Evolutionary conservation across 35 echinoderm and acorn worm genomes (phyloP).

Genomic region (Acanthaster planci): DNA sequence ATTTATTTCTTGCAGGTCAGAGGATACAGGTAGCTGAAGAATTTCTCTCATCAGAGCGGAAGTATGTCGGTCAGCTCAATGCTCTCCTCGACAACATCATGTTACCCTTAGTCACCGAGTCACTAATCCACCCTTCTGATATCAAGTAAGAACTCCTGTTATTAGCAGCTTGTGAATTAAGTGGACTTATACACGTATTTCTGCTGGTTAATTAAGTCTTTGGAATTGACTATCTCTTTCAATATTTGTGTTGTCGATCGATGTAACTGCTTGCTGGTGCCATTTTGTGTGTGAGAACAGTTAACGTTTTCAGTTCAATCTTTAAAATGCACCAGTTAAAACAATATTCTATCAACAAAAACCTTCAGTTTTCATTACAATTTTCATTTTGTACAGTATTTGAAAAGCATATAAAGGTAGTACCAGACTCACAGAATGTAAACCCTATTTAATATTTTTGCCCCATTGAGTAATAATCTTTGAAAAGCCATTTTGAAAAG

Average conservation of each 20-base stretch:
- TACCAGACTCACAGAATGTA: too few species aligned
- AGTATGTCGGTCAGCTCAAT: constrained; percentile 40
- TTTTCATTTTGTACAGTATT: too few species aligned
- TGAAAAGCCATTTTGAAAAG: too few species aligned
- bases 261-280: too few species aligned
- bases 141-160: constrained; percentile 38
- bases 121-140: constrained; percentile 32
- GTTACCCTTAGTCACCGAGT: constrained; percentile 42
- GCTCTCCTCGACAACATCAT: constrained; percentile 38
- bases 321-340: too few species aligned
- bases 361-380: too few species aligned
- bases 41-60: constrained; percentile 34
- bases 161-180: not conserved
- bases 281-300: too few species aligned
- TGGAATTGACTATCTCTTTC: not conserved
- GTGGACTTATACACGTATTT: not conserved
- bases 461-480: too few species aligned
- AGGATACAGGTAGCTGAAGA: constrained; percentile 12
- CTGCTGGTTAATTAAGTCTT: not conserved
- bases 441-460: too few species aligned
- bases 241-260: not conserved
- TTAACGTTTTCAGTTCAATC: too few species aligned
- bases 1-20: not conserved
- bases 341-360: too few species aligned
- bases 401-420: too few species aligned